A percentile compares a stretch with the other conserved stretches of the same genome.
Evolutionary conservation across 2,113 vertebrate species (phyloP).

Genomic region (Channa maculata): DNA sequence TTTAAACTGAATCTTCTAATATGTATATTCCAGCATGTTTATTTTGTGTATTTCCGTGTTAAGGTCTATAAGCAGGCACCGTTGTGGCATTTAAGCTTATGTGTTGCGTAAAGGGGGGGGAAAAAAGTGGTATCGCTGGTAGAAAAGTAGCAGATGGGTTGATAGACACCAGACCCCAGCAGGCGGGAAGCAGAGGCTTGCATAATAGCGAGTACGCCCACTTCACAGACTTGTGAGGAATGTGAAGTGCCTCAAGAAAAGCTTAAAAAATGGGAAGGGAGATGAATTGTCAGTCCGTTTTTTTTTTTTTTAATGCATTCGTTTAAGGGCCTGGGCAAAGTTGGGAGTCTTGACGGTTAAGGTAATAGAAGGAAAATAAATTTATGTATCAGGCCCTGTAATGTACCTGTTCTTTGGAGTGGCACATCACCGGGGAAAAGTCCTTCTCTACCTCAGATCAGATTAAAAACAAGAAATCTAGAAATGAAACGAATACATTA

Average conservation of each 20-base stretch:
- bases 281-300: slow-evolving; percentile 7
- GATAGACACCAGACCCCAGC: slow-evolving; percentile 79
- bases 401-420: background rate
- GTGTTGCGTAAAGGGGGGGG: slow-evolving; percentile 4
- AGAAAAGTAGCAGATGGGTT: slow-evolving; percentile 80
- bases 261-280: slow-evolving; percentile 25
- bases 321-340: background rate
- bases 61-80: slow-evolving; percentile 1
- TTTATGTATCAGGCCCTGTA: background rate
- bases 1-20: background rate
- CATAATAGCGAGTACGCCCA: slow-evolving; percentile 79
- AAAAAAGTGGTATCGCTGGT: slow-evolving; percentile 46
- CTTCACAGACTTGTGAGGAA: slow-evolving; percentile 68
- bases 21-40: slow-evolving; percentile 16
- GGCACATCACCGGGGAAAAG: background rate
- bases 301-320: slow-evolving; percentile 2
- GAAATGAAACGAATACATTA: background rate
- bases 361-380: background rate
- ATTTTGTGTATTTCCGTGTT: slow-evolving; percentile 26
- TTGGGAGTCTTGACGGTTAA: background rate
- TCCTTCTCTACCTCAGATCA: background rate
- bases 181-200: slow-evolving; percentile 72
- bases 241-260: slow-evolving; percentile 72
- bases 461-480: background rate
- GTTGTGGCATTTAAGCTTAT: background rate